Percentiles rank a stretch among this genome's conserved stretches.
Conservation (phyloP, 2,888 invertebrate genomes). For the Mystacides longicornis region DNA sequence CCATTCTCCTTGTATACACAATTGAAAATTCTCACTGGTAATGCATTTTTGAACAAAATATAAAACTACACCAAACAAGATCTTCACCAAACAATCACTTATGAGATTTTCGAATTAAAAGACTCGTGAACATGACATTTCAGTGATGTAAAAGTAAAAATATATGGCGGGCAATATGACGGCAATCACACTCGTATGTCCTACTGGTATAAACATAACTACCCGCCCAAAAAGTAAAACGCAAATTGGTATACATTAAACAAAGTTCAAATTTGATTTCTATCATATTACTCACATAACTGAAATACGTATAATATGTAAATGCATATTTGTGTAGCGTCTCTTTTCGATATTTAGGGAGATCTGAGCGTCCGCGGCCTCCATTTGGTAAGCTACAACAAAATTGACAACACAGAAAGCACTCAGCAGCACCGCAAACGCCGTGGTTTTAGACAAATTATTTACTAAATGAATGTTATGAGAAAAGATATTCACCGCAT, state of each 20-base stretch:
- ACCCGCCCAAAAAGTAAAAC: conserved; percentile 26
- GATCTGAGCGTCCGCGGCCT: conserved; percentile 55
- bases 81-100: not conserved
- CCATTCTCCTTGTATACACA: not conserved
- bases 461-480: too few relatives aligned
- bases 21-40: not conserved
- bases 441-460: conserved; percentile 20
- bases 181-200: conserved; percentile 10
- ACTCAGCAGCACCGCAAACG: conserved; percentile 59
- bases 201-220: conserved; percentile 29
- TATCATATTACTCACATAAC: conserved; percentile 32
- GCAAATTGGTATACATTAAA: conserved; percentile 9
- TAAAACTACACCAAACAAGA: not conserved
- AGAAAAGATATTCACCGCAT: too few relatives aligned
- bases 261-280: conserved; percentile 7
- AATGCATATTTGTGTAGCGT: conserved; percentile 41
- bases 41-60: not conserved
- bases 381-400: conserved; percentile 52
- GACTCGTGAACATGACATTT: conserved; percentile 46
- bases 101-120: too few relatives aligned
- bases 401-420: conserved; percentile 75
- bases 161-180: conserved; percentile 41
- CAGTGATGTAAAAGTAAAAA: conserved; percentile 39
- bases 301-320: conserved; percentile 29
- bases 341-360: conserved; percentile 54